Conservation (phyloP, 2,888 invertebrate species). For the Hesperia comma region DNA sequence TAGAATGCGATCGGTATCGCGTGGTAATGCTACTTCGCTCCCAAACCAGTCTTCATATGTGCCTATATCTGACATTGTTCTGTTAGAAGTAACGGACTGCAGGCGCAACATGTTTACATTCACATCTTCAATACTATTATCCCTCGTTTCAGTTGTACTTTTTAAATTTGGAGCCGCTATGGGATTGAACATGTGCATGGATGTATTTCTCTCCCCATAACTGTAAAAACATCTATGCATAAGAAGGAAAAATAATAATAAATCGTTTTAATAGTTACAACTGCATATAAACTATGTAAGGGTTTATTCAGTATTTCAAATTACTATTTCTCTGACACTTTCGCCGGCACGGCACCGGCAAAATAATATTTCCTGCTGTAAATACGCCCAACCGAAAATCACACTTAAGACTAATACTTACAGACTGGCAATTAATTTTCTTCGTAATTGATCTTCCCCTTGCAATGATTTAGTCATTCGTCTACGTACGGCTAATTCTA, state of each 20-base stretch:
- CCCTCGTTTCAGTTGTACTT: slow-evolving; percentile 42
- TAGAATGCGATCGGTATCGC: slow-evolving; percentile 70
- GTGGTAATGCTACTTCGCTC: slow-evolving; percentile 65
- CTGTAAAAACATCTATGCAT: slow-evolving; percentile 45
- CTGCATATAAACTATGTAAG: too few relatives aligned
- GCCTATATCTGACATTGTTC: slow-evolving; percentile 55
- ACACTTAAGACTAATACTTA: slow-evolving; percentile 46
- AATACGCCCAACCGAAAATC: too few relatives aligned
- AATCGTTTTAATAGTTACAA: too few relatives aligned
- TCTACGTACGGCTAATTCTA: slow-evolving; percentile 75
- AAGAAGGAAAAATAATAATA: too few relatives aligned
- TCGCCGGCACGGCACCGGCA: too few relatives aligned
- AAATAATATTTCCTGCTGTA: too few relatives aligned
- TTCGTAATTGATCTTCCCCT: slow-evolving; percentile 70
- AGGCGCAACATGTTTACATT: slow-evolving; percentile 48
- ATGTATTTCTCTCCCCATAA: slow-evolving; percentile 53
- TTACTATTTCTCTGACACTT: too few relatives aligned
- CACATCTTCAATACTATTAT: slow-evolving; percentile 51
- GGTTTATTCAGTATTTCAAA: too few relatives aligned
- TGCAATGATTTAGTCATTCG: slow-evolving; percentile 75
- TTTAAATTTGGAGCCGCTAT: slow-evolving; percentile 25
- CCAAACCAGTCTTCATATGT: slow-evolving; percentile 69
- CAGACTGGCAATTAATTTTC: slow-evolving; percentile 66
- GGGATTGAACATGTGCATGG: slow-evolving; percentile 31
- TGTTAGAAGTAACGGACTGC: slow-evolving; percentile 51